Evolutionary conservation across 2,113 vertebrate species (phyloP), one percentile per base, ranked within the genome.

Genomic region (Trogon surrucura): DNA sequence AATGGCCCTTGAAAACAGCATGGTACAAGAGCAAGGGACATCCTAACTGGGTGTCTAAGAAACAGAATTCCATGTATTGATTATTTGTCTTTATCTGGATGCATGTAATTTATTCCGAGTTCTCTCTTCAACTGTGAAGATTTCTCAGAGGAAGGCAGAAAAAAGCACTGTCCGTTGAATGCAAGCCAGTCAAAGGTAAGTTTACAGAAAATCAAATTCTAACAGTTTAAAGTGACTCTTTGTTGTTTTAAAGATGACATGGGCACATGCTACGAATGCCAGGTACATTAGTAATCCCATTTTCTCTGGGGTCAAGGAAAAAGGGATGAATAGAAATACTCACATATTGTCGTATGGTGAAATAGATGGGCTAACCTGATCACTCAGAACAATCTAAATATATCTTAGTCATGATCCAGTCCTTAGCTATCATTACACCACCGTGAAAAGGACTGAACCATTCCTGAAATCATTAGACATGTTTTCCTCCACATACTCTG

Each of bases 331-430:
- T 34, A 57, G 11, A 8, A 13, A 20, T 36, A 19, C 3, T 2
- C 36, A 36, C 8, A 30, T 30, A n/a, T 6, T 56, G 11, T 50
- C 75, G 32, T 19, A 41, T 48, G 27, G 6, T 13, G 81, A 85
- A 15, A 45, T 2, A 38, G 23, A 19, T 6, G 30, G 34, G 30
- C 9, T 62, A n/a, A 11, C 3, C 12, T 38, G 27, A 22, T 85
- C 13, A 66, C 27, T 14, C 61, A 79, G 22, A 11, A 67, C 0
- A 0, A 36, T 78, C 17, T 20, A 74, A 65, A 53, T 0, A 1
- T 17, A 10, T 70, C 19, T 62, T 66, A 19, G 5, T 54, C 10
- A 8, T 56, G 12, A 67, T 72, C 20, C 54, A 61, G 26, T 41
- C 25, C 13, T 62, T 16, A 36, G 26, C 7, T 5, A 14, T 34